phyloP scores from a whole-genome alignment of 2,113 vertebrate species.

The Acrocephalus arundinaceus region DNA sequence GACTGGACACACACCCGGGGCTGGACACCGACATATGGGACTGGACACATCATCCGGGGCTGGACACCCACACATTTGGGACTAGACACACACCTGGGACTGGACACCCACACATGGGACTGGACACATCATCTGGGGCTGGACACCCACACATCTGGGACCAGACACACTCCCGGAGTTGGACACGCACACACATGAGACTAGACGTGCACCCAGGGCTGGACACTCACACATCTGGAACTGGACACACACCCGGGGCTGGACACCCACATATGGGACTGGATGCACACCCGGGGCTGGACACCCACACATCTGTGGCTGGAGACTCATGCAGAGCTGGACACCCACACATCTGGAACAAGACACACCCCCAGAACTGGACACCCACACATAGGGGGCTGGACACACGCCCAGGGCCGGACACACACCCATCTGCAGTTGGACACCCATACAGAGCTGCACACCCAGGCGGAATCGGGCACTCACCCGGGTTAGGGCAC shows the following conservation, averaged over 20 bases:
- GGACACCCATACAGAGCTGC: not conserved
- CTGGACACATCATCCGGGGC: not conserved
- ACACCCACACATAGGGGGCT: not conserved
- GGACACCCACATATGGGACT: not conserved
- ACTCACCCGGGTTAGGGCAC: not conserved
- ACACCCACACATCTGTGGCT: not conserved
- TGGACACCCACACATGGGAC: not conserved
- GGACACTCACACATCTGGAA: not conserved
- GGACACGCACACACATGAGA: not conserved
- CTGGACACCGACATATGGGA: not conserved
- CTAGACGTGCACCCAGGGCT: not conserved
- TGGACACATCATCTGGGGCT: not conserved
- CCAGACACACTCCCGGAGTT: accelerated
- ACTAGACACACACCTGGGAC: no score
- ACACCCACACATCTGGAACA: not conserved
- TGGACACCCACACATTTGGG: not conserved
- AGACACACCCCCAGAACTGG: no score
- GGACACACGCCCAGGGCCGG: no score
- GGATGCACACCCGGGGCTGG: no score
- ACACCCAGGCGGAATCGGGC: no score
- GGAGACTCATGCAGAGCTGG: no score
- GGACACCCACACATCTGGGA: not conserved
- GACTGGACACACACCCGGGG: no score
- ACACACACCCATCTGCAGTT: not conserved
- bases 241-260: accelerated